Conservation (phyloP, 2,888 invertebrate species). For the Archips xylosteana region DNA sequence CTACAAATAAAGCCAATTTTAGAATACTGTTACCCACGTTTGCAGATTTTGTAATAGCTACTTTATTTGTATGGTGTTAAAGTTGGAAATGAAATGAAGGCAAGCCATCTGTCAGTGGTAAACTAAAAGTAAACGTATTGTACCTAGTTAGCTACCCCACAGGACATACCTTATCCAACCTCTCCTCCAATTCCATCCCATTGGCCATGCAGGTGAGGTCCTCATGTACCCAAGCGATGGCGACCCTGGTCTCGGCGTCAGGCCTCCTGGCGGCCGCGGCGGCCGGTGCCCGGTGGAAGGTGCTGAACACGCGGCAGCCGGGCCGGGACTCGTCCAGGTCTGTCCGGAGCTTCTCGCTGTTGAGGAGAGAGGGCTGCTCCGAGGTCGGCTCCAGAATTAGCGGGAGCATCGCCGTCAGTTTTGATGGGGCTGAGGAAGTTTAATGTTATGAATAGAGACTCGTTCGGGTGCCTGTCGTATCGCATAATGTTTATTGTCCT, state of each 20-base stretch:
- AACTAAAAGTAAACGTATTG: too few relatives aligned
- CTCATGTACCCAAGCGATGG: slow-evolving; percentile 58
- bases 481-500: too few relatives aligned
- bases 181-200: slow-evolving; percentile 48
- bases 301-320: slow-evolving; percentile 67
- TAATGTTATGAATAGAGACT: too few relatives aligned
- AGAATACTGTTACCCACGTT: too few relatives aligned
- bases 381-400: slow-evolving; percentile 59
- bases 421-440: slow-evolving; percentile 61
- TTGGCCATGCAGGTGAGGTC: slow-evolving; percentile 61
- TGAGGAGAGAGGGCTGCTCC: slow-evolving; percentile 61
- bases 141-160: too few relatives aligned
- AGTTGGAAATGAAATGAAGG: too few relatives aligned
- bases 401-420: slow-evolving; percentile 57
- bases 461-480: too few relatives aligned
- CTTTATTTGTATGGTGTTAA: too few relatives aligned
- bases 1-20: too few relatives aligned
- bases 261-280: slow-evolving; percentile 47
- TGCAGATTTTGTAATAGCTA: too few relatives aligned
- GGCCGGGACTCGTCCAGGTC: slow-evolving; percentile 57
- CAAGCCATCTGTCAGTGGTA: too few relatives aligned
- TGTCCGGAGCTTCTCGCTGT: slow-evolving; percentile 69
- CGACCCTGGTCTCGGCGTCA: slow-evolving; percentile 46
- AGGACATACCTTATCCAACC: slow-evolving; percentile 61
- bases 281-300: slow-evolving; percentile 64